These are phyloP conservation scores for Umimayanthus kanabou DNA, from an alignment of 92 coral and sea anemone species.

Conservation along the genomic window DNA sequence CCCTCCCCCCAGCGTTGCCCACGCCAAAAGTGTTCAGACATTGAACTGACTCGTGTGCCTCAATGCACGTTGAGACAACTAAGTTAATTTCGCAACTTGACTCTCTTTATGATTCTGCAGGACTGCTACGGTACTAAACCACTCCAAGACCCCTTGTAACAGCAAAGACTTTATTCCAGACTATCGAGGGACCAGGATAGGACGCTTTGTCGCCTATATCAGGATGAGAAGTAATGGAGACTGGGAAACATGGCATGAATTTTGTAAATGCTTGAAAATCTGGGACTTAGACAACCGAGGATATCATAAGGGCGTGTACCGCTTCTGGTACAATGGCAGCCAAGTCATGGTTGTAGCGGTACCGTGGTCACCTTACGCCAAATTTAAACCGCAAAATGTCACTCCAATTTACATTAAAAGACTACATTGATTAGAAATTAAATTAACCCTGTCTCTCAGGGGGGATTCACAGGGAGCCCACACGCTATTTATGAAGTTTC, in stretches of 20 bases:
- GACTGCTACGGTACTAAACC: constrained; percentile 63
- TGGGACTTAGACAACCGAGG: constrained; percentile 85
- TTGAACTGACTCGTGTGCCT: not conserved
- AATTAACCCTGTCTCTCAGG: too few relatives aligned
- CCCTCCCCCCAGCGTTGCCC: too few relatives aligned
- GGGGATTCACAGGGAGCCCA: too few relatives aligned
- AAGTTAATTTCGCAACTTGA: not conserved
- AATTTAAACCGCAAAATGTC: constrained; percentile 54
- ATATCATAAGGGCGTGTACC: constrained; percentile 62
- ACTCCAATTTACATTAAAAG: constrained; percentile 55
- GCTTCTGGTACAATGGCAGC: constrained; percentile 69
- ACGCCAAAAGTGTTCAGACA: too few relatives aligned
- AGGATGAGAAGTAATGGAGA: constrained; percentile 57
- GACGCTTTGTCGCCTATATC: constrained; percentile 64
- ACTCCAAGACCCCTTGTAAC: constrained; percentile 69
- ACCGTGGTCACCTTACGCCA: constrained; percentile 74
- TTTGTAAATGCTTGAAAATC: constrained; percentile 64
- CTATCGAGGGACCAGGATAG: constrained; percentile 37
- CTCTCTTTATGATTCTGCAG: constrained; percentile 38
- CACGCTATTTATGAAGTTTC: too few relatives aligned
- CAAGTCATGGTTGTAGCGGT: constrained; percentile 67
- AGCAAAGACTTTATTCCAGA: constrained; percentile 68
- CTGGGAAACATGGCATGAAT: constrained; percentile 65
- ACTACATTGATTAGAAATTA: not conserved
- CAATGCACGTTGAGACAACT: not conserved